A percentile compares a stretch with the other conserved stretches of the same genome.
phyloP scores from a whole-genome alignment of 2,888 invertebrate genomes.

The Steromphala cineraria region DNA sequence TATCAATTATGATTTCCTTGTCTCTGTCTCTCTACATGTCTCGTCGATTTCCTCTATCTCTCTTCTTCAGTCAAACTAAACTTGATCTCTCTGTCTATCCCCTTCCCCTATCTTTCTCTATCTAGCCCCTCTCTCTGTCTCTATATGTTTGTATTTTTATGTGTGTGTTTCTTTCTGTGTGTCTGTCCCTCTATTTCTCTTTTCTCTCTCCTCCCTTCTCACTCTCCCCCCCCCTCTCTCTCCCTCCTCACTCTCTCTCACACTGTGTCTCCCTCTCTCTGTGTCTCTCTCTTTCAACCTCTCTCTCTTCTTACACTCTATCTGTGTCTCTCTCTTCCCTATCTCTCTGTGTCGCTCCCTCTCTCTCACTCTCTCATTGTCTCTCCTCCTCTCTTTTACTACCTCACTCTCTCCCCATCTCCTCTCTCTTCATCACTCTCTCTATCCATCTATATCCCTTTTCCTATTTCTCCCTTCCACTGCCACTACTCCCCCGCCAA shows the following conservation, averaged over 20 bases:
- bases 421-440: conserved; percentile 18
- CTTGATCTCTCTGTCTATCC: not conserved
- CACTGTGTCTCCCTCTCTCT: not conserved
- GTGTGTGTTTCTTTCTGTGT: too few relatives aligned
- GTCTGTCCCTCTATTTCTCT: not conserved
- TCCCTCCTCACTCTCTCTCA: not conserved
- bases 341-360: not conserved
- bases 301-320: not conserved
- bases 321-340: not conserved
- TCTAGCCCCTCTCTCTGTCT: not conserved
- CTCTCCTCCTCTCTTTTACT: not conserved
- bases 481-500: not conserved
- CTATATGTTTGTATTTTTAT: too few relatives aligned
- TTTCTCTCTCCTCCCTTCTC: not conserved
- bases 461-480: not conserved
- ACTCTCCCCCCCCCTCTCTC: not conserved
- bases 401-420: not conserved
- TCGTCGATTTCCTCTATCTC: too few relatives aligned
- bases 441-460: not conserved
- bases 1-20: too few relatives aligned
- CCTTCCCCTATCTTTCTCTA: too few relatives aligned
- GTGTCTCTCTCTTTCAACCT: not conserved
- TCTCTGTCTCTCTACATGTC: too few relatives aligned
- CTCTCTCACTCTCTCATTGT: not conserved
- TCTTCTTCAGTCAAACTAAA: not conserved